Base-by-base conservation (phyloP, 1,140 invertebrate species). In the Cepaea nemoralis region DNA sequence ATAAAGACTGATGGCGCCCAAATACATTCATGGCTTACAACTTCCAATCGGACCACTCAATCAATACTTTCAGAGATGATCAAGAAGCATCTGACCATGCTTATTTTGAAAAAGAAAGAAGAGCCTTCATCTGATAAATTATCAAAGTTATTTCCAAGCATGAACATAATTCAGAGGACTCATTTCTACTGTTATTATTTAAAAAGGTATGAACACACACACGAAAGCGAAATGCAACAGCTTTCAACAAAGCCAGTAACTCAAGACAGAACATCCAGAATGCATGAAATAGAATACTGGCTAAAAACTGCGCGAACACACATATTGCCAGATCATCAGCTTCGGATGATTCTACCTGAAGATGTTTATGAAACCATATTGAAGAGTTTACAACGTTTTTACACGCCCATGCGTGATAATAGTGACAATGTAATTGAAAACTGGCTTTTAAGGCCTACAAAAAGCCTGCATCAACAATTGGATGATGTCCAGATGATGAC, bases 21-120 rank as follows among this genome's bases (percentile, higher is more conserved):
- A 35, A 59, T 63, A 35, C 14, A 31, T 35, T 6, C 16, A 37
- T 77, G 75, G 75, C 55, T 77, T 6, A 77, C 33, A 63, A 48
- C 48, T 37, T 22, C 75, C 14, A 77, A 19, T 35, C 31, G 45
- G 3, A 63, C 27, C 6, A 27, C 19, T 6, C 27, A 77, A 27
- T 27, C 50, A 16, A 8, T 27, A 33, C 6, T 77, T 10, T 33
- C 8, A 3, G 37, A 59, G 24, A 40, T 12, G 19, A 27, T 40
- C 3, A 63, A 16, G 8, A 14, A 37, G 14, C 75, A 63, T 27
- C 35, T 77, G 31, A 37, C 31, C 12, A 37, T 35, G 22, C 33
- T 71, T 22, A 24, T 35, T 24, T 33, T 77, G 19, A 31, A 24
- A 27, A 16, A 6, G 6, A n/a, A n/a, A 10, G n/a, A 66, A 12